These are phyloP conservation scores for Staurois parvus DNA, from an alignment of 2,797 vertebrate species.

Conservation along the genomic window DNA sequence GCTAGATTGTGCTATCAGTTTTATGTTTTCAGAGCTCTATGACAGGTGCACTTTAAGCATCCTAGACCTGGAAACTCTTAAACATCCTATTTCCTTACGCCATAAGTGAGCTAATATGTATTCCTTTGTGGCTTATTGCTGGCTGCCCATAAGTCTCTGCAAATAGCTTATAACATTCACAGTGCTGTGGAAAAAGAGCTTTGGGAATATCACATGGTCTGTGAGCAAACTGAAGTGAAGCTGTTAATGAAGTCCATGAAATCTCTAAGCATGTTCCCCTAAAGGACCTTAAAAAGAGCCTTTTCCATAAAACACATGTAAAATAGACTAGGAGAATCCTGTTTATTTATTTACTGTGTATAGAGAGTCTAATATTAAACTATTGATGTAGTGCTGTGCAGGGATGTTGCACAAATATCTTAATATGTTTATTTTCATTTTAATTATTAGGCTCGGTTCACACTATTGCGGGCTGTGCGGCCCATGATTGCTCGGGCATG, in stretches of 20 bases:
- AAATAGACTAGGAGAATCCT: neutral
- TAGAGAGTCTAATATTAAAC: too few relatives aligned
- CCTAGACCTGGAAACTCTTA: neutral
- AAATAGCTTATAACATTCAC: neutral
- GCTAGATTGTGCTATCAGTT: too few relatives aligned
- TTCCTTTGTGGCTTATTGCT: neutral
- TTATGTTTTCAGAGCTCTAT: neutral
- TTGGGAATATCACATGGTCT: neutral
- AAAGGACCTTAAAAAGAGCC: neutral
- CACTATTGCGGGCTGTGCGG: too few relatives aligned
- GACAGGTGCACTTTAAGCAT: too few relatives aligned
- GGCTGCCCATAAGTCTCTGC: neutral
- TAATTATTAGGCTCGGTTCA: too few relatives aligned
- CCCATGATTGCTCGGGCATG: too few relatives aligned
- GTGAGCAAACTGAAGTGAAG: neutral
- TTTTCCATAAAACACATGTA: neutral
- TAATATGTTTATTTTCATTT: too few relatives aligned
- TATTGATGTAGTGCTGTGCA: too few relatives aligned
- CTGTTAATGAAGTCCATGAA: neutral
- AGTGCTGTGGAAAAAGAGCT: neutral
- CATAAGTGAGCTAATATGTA: neutral
- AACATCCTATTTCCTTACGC: neutral
- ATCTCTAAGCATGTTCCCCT: neutral
- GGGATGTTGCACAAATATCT: too few relatives aligned
- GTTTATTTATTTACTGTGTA: too few relatives aligned